A percentile compares a stretch with the other conserved stretches of the same genome.
Conservation (phyloP, 2,113 vertebrate species). For the Colaptes auratus region DNA sequence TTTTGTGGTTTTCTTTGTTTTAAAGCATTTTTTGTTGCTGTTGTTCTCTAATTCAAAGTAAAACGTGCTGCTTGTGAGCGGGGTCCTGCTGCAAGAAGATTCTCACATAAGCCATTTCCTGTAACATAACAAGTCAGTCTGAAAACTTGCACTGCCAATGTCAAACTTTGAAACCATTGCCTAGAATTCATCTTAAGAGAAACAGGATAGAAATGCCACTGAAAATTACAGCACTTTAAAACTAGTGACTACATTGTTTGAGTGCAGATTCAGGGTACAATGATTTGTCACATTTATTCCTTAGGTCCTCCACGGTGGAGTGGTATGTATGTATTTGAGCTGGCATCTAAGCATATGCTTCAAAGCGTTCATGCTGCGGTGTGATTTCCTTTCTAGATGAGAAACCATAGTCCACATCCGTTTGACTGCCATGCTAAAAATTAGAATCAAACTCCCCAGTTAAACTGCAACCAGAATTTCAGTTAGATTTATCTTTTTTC, state of each 20-base stretch:
- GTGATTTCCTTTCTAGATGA: conserved; percentile 29
- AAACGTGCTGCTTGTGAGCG: background rate
- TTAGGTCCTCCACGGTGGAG: conserved; percentile 83
- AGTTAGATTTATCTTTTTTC: background rate
- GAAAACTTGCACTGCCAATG: background rate
- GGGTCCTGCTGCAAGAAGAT: background rate
- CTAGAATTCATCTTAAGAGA: background rate
- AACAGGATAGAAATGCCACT: background rate
- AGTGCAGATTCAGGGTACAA: background rate
- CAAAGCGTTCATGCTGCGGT: conserved; percentile 27
- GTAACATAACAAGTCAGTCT: background rate
- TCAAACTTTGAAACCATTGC: background rate
- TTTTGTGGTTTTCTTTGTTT: too few species aligned
- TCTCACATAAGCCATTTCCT: background rate
- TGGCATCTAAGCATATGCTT: conserved; percentile 13
- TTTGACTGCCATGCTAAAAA: conserved; percentile 7
- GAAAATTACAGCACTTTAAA: background rate
- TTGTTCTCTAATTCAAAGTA: background rate
- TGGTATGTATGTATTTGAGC: conserved; percentile 82
- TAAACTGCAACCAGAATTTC: background rate
- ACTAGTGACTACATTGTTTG: background rate
- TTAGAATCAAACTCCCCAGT: background rate
- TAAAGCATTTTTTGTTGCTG: too few species aligned
- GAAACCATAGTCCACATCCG: background rate
- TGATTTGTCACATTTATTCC: conserved; percentile 71